Evolutionary conservation across 2,113 vertebrate genomes (phyloP), one percentile per base, ranked within the genome.

Genomic region (Embiotoca jacksoni): DNA sequence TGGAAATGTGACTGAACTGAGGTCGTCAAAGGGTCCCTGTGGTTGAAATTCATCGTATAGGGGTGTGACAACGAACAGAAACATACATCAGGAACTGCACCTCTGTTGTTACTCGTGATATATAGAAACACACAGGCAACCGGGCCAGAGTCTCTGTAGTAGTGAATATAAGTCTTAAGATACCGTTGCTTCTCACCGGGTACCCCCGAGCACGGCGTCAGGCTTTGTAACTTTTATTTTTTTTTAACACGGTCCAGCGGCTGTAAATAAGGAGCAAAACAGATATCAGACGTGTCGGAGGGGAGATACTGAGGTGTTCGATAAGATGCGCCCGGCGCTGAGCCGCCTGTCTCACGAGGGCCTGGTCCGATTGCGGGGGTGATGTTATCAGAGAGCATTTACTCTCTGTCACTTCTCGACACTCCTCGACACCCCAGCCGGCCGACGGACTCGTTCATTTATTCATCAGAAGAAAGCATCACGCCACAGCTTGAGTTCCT

Each of bases 371-470:
- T 52, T 46, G 71, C 23, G 23, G 14, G 32, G 35, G 32, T 35
- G 78, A 80, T 82, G 80, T 88, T 78, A 83, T 75, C 79, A 72
- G 57, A 75, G 63, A 75, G 65, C 23, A 31, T 58, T 72, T 62
- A 53, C 56, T 67, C 32, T 37, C 36, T 39, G 61, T 57, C 31
- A 7, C 35, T 41, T 35, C 15, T 35, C 0, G 6, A 61, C 58
- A 53, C 69, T 46, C 52, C 15, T 35, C 0, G 6, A 61, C 58
- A 53, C 69, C 39, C 52, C n/a, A 31, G 36, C 60, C 31, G 7
- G 7, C 54, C 4, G 46, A 10, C 71, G 14, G 47, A 1, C 79
- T 90, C 78, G 59, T 88, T 91, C 47, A 91, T 91, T 93, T 88
- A 92, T 92, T 91, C 44, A 92, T 89, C 83, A 80, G 47, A 32